Evolutionary conservation across 1,140 invertebrate species (phyloP).

Genomic region (Diachasma alloeum): DNA sequence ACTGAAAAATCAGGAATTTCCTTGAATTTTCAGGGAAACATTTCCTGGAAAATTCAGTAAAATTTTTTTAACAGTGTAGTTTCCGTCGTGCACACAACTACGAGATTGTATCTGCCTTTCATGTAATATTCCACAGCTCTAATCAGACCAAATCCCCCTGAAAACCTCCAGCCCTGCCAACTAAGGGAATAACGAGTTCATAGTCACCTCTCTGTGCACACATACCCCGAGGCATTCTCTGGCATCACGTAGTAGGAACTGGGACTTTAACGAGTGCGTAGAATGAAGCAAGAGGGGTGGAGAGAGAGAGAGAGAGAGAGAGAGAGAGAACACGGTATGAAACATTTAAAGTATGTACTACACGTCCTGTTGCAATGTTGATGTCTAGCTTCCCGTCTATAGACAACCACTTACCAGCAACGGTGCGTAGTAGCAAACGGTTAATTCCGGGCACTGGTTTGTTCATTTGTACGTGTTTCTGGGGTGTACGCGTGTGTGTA

Average conservation of each 20-base stretch:
- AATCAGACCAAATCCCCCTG: background rate
- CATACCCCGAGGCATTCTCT: background rate
- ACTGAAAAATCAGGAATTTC: too few relatives aligned
- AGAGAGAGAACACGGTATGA: background rate
- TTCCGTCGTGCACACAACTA: too few relatives aligned
- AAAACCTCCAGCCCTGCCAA: background rate
- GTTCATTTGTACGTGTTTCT: background rate
- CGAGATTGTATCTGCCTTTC: too few relatives aligned
- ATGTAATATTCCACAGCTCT: background rate
- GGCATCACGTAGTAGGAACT: background rate
- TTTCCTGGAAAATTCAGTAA: too few relatives aligned
- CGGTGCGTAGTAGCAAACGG: slow-evolving; percentile 2
- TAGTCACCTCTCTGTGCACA: background rate
- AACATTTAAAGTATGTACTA: slow-evolving; percentile 8
- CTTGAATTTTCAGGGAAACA: too few relatives aligned
- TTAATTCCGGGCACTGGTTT: slow-evolving; percentile 4
- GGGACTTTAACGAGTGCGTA: background rate
- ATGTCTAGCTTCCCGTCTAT: slow-evolving; percentile 15
- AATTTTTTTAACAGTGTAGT: too few relatives aligned
- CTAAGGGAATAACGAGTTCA: background rate
- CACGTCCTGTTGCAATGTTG: slow-evolving; percentile 13
- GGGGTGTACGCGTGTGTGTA: background rate
- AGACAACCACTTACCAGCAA: background rate
- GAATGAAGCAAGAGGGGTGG: background rate
- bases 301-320: background rate